These are phyloP conservation scores for Octopus sinensis DNA, from an alignment of 1,140 invertebrate genomes.

Conservation along the genomic window DNA sequence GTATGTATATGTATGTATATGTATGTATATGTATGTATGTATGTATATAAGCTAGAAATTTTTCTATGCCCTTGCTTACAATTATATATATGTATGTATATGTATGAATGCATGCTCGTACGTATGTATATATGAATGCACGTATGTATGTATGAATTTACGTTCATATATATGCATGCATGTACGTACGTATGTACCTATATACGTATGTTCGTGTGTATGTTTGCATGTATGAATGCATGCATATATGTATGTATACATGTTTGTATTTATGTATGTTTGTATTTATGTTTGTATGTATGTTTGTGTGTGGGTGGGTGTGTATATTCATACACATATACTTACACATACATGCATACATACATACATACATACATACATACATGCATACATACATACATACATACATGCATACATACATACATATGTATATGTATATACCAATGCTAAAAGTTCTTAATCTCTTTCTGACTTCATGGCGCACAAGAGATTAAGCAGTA, in stretches of 20 bases:
- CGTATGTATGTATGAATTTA: not conserved
- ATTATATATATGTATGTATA: not conserved
- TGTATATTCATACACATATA: too few species aligned
- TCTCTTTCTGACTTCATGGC: too few species aligned
- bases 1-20: not conserved
- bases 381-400: not conserved
- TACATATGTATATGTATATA: too few species aligned
- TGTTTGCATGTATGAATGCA: not conserved
- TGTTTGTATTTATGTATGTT: too few species aligned
- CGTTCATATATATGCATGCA: not conserved
- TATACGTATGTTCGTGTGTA: not conserved
- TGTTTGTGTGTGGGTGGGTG: not conserved
- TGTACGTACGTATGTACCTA: not conserved
- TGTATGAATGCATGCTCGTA: not conserved
- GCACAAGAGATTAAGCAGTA: too few species aligned
- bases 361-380: not conserved
- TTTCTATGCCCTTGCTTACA: not conserved
- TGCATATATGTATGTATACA: not conserved
- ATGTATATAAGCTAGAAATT: not conserved
- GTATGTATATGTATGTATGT: not conserved
- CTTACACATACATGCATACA: not conserved
- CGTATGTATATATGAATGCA: not conserved
- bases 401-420: not conserved
- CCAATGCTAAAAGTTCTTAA: too few species aligned
- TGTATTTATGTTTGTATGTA: too few species aligned